phyloP scores from a whole-genome alignment of 2,888 invertebrate species.

The Gisinianus flammeolus region DNA sequence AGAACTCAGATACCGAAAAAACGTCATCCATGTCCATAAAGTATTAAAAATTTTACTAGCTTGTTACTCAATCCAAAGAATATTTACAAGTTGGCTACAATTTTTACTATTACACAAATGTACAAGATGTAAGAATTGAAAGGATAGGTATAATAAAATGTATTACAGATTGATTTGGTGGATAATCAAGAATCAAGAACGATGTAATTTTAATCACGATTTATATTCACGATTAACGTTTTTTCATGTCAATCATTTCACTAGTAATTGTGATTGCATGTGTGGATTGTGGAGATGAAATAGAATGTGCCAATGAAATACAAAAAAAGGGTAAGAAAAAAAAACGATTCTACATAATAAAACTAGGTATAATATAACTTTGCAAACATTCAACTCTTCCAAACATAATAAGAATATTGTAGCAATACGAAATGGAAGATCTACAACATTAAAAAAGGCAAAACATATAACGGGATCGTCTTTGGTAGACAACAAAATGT shows the following conservation, averaged over 20 bases:
- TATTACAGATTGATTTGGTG: background rate
- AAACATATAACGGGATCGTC: slow-evolving; percentile 1
- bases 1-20: too few species aligned
- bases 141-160: too few species aligned
- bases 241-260: slow-evolving; percentile 12
- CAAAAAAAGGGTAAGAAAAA: background rate
- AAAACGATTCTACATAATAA: background rate
- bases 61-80: too few species aligned
- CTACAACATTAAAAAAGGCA: background rate
- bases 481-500: background rate
- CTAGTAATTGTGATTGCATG: slow-evolving; percentile 1
- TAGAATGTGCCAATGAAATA: background rate
- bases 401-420: background rate
- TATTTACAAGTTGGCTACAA: too few species aligned
- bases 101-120: too few species aligned
- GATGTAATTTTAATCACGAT: slow-evolving; percentile 19
- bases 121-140: too few species aligned
- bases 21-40: too few species aligned
- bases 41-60: too few species aligned
- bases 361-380: background rate
- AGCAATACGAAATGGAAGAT: background rate
- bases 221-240: background rate
- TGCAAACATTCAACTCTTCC: too few species aligned
- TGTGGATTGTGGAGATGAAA: background rate
- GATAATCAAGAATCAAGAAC: background rate